These are phyloP conservation scores for Platichthys stellatus DNA, from an alignment of 2,113 vertebrate species.

Conservation along the genomic window DNA sequence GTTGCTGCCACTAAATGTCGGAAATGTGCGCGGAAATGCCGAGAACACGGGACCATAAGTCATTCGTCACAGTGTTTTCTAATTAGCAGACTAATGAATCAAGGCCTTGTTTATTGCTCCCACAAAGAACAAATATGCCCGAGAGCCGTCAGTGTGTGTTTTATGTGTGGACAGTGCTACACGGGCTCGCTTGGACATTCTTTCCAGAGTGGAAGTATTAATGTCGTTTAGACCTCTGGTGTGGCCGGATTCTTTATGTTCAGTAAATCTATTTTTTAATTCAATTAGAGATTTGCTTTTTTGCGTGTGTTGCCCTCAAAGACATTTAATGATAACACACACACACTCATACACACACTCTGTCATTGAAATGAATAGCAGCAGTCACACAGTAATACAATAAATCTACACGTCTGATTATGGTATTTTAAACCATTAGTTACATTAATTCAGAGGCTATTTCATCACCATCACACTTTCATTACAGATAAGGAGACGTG, in stretches of 20 bases:
- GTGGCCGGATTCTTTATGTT: slow-evolving; percentile 34
- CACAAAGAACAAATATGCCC: slow-evolving; percentile 42
- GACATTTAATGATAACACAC: slow-evolving; percentile 6
- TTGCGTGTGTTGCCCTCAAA: slow-evolving; percentile 1
- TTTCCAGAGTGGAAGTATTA: slow-evolving; percentile 37
- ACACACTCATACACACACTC: not conserved
- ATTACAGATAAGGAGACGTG: not conserved
- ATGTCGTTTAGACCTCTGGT: slow-evolving; percentile 2
- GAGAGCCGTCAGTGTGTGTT: slow-evolving; percentile 61
- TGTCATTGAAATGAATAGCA: not conserved
- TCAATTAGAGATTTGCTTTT: slow-evolving; percentile 36
- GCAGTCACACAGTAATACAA: slow-evolving; percentile 6
- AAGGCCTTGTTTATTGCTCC: slow-evolving; percentile 44
- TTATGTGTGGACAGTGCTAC: slow-evolving; percentile 53
- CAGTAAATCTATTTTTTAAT: slow-evolving; percentile 18
- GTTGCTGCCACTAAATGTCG: slow-evolving; percentile 13
- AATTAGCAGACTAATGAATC: slow-evolving; percentile 69
- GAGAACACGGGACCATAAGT: slow-evolving; percentile 30
- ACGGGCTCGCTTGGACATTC: slow-evolving; percentile 42
- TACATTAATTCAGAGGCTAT: slow-evolving; percentile 5
- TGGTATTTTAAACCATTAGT: slow-evolving; percentile 12
- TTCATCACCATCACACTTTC: slow-evolving; percentile 8
- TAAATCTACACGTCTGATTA: not conserved
- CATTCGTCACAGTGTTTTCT: slow-evolving; percentile 55
- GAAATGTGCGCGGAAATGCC: slow-evolving; percentile 30